phyloP scores from a whole-genome alignment of 2,888 invertebrate genomes.

The Ormia ochracea region DNA sequence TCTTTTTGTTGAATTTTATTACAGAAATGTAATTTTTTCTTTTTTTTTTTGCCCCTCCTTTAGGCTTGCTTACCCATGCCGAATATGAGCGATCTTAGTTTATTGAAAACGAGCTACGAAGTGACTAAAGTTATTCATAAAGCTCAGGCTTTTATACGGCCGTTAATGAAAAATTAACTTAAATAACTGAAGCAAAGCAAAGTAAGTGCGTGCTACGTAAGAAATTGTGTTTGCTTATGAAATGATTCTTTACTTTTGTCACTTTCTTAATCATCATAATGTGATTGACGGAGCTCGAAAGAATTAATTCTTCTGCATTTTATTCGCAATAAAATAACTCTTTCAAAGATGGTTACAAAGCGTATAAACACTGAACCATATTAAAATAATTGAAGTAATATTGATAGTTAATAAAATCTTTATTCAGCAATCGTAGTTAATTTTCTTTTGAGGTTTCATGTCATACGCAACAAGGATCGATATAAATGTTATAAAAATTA shows the following conservation, averaged over 20 bases:
- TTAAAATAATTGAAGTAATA: too few species aligned
- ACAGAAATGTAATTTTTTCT: slow-evolving; percentile 22
- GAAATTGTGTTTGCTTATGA: slow-evolving; percentile 22
- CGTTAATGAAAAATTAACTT: slow-evolving; percentile 21
- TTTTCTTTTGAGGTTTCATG: too few species aligned
- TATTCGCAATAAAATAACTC: too few species aligned
- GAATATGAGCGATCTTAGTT: slow-evolving; percentile 56
- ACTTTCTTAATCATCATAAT: slow-evolving; percentile 35
- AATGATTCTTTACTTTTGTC: slow-evolving; percentile 46
- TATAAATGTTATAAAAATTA: too few species aligned
- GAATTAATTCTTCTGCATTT: slow-evolving; percentile 9
- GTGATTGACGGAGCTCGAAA: slow-evolving; percentile 8
- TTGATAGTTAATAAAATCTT: too few species aligned
- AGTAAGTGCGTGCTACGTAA: slow-evolving; percentile 52
- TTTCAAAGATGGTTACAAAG: too few species aligned
- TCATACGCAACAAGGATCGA: too few species aligned
- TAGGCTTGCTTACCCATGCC: slow-evolving; percentile 56
- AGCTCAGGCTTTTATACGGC: slow-evolving; percentile 47
- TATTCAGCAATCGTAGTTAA: too few species aligned
- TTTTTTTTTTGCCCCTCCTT: neutral
- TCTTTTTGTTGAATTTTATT: neutral
- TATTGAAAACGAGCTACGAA: slow-evolving; percentile 50
- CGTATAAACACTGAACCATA: too few species aligned
- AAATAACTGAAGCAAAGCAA: slow-evolving; percentile 38
- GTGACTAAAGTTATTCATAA: slow-evolving; percentile 52